Evolutionary conservation across 2,797 vertebrate species (phyloP).

Genomic region (Hyperoplus immaculatus): DNA sequence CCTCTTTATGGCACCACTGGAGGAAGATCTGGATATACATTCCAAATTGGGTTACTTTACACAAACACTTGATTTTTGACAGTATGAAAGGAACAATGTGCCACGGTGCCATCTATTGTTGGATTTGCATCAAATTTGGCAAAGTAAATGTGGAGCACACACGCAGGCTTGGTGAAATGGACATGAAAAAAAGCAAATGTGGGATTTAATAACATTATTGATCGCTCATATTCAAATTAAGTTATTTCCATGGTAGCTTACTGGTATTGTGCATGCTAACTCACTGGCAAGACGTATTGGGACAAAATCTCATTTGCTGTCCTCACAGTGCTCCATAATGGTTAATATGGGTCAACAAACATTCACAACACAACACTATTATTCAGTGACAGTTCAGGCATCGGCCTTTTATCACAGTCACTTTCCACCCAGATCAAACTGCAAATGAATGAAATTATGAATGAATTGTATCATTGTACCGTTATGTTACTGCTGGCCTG

Average conservation of each 20-base stretch:
- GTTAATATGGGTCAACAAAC: no score
- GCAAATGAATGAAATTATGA: neutral
- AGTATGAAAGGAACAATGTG: no score
- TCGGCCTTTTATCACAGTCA: neutral
- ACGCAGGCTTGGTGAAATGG: neutral
- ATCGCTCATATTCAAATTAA: no score
- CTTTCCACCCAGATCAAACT: neutral
- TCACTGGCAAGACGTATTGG: neutral
- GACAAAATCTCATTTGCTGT: no score
- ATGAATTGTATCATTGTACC: neutral
- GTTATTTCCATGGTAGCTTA: no score
- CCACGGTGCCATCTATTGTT: neutral
- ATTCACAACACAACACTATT: no score
- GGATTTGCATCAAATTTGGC: neutral
- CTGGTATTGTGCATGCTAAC: neutral
- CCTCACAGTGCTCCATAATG: no score
- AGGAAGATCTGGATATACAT: neutral
- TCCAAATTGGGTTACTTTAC: neutral
- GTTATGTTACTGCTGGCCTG: neutral
- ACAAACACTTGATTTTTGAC: no score
- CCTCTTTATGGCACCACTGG: neutral
- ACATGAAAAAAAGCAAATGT: neutral
- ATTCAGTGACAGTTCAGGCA: no score
- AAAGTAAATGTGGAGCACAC: neutral
- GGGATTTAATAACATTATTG: no score